Conservation (phyloP, 1,140 invertebrate genomes). For the Caenorhabditis tropicalis region DNA sequence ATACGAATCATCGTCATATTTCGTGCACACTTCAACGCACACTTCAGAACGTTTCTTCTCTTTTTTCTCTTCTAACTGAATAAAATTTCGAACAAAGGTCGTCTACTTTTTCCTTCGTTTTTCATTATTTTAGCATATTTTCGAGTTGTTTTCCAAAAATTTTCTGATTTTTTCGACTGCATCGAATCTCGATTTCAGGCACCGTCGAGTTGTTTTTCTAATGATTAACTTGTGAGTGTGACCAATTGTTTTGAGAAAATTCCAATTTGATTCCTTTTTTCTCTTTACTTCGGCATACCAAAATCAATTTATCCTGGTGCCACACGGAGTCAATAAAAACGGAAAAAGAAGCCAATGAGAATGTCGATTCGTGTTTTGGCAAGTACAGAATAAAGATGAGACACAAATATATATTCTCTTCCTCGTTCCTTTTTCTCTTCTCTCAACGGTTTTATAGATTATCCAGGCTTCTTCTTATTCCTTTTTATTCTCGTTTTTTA, state of each 20-base stretch:
- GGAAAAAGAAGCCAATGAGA: neutral
- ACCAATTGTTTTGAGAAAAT: neutral
- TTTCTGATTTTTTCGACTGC: neutral
- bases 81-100: neutral
- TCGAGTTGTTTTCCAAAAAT: neutral
- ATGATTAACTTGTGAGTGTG: neutral
- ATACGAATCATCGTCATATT: neutral
- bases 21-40: conserved; percentile 19
- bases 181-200: neutral
- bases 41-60: neutral
- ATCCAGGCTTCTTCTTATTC: conserved; percentile 2
- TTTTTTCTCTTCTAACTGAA: neutral
- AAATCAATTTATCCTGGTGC: neutral
- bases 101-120: neutral
- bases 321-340: neutral
- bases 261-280: neutral
- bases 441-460: neutral
- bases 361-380: neutral
- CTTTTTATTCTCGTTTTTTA: neutral
- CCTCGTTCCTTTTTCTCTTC: neutral
- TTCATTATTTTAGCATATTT: neutral
- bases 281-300: neutral
- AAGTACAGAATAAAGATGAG: neutral
- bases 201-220: neutral
- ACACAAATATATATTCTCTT: neutral